Evolutionary conservation across 2,797 vertebrate genomes (phyloP), one percentile per base, ranked within the genome.

Genomic region (Sebastiscus tertius): DNA sequence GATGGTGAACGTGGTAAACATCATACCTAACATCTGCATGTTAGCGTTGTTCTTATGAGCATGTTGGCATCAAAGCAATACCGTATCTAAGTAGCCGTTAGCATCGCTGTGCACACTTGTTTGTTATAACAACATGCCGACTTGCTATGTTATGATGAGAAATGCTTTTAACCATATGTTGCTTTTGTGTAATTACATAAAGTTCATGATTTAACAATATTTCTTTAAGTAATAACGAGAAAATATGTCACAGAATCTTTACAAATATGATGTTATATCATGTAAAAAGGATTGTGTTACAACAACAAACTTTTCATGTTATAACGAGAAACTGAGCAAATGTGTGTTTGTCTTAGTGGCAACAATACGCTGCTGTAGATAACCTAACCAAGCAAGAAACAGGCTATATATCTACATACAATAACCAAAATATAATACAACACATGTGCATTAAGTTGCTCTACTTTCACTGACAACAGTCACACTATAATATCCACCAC

Each of bases 401-500:
- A 77, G 39, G 4, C 11, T 31, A 4, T 33, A 68, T 27, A 2
- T 31, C 2, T 31, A 68, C 29, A 2, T 31, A 31, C 18, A 79
- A 42, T 20, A 34, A 52, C 8, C 4, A 63, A 27, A 49, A 58
- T 36, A 54, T 27, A 20, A 68, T 3, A 82, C 55, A 79, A 59
- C 52, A n/a, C 39, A 78, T 72, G 34, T 76, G 29, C 52, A 83
- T 77, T 66, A 73, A 85, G 27, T 87, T 75, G 24, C 10, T 72
- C 12, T 46, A 29, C 20, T 76, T 60, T 74, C 66, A 72, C 60
- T 70, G 77, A 10, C 64, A 75, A 71, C 86, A 88, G 75, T 81
- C 85, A 88, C 79, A 91, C 65, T 82, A 77, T 67, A 52, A 78
- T 78, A 83, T 56, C 82, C 81, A 87, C 4, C 85, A 89, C 77